Percentiles rank a stretch among this genome's conserved stretches.
Conservation (phyloP, 2,797 vertebrate species). For the Spinibarbus caldwelli region DNA sequence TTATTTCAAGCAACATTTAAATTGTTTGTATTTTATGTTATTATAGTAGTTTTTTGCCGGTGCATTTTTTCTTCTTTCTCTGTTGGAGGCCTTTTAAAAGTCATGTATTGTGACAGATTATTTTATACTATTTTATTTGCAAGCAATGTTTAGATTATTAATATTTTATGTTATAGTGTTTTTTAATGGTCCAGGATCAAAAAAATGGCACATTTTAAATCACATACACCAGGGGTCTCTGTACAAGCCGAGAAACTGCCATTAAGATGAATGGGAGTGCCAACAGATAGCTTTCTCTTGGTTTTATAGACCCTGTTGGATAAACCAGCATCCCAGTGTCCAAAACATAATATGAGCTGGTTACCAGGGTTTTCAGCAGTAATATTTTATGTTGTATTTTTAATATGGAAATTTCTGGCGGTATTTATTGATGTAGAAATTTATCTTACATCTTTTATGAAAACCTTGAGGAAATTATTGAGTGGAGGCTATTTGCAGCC, state of each 20-base stretch:
- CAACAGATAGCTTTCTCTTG: constrained; percentile 17
- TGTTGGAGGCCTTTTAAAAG: neutral
- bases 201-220: neutral
- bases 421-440: neutral
- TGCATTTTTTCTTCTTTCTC: neutral
- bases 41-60: neutral
- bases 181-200: neutral
- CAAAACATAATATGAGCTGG: neutral
- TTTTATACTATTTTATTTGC: neutral
- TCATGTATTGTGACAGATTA: neutral
- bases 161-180: neutral
- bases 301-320: neutral
- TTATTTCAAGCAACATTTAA: neutral
- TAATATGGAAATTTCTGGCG: constrained; percentile 1
- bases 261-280: constrained; percentile 25
- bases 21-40: neutral
- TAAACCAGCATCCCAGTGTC: neutral
- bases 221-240: neutral
- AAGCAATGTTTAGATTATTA: neutral
- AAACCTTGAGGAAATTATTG: constrained; percentile 26
- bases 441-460: constrained; percentile 29
- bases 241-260: neutral
- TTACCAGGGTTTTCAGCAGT: neutral
- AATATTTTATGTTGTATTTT: neutral
- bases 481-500: constrained; percentile 10